These are phyloP conservation scores for Parazoanthus atlanticus DNA, from an alignment of 92 coral and sea anemone genomes.

Conservation along the genomic window DNA sequence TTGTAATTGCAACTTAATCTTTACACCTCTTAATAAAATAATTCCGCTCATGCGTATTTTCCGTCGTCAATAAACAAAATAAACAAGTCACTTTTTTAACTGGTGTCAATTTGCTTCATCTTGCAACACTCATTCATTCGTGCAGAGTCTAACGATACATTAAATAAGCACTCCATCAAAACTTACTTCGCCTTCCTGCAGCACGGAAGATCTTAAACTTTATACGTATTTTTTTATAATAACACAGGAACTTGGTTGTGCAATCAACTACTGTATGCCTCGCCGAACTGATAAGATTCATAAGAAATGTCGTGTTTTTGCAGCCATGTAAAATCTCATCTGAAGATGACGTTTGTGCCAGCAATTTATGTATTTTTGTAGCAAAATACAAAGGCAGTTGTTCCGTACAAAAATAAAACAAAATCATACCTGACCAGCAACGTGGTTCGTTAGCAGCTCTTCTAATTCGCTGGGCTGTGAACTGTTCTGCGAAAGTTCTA, in stretches of 20 bases:
- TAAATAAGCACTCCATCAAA: background rate
- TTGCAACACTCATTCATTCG: background rate
- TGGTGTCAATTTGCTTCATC: background rate
- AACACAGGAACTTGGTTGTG: background rate
- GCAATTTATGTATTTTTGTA: background rate
- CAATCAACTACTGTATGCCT: background rate
- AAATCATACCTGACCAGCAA: slow-evolving; percentile 59
- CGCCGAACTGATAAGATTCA: background rate
- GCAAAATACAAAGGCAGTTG: background rate
- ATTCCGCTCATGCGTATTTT: no score
- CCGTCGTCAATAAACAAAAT: background rate
- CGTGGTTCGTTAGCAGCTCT: slow-evolving; percentile 77
- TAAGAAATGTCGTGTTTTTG: background rate
- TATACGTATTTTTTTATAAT: no score
- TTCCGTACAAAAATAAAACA: background rate
- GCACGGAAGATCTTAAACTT: background rate
- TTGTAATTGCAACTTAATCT: no score
- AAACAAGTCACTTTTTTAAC: background rate
- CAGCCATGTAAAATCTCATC: background rate
- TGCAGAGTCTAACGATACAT: background rate
- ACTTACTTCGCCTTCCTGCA: background rate
- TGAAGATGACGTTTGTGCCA: background rate
- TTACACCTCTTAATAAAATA: no score
- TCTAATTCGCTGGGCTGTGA: slow-evolving; percentile 77
- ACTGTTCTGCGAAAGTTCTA: slow-evolving; percentile 65